Base-by-base conservation (phyloP, 2,113 vertebrate genomes). In the Chauna torquata region DNA sequence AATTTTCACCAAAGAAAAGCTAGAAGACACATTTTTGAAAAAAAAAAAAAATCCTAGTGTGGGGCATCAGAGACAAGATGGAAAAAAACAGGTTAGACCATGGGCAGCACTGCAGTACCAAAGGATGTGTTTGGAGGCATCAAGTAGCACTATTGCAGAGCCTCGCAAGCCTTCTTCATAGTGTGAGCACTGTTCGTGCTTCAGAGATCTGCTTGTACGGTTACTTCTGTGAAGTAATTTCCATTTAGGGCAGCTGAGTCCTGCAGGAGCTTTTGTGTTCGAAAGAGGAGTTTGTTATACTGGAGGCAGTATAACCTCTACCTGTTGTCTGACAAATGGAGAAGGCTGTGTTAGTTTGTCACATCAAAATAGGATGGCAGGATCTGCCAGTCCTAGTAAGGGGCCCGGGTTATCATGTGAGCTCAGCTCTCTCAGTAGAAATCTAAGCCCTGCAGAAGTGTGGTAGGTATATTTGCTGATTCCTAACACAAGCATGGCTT, bases 161-260 rank as follows among this genome's bases (percentile, higher is more conserved):
- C 19, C 20, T 4, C 2, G 6, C 13, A 8, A 30, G 24, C 17
- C 30, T 24, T 38, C 47, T 6, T 19, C 72, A 11, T 55, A 6
- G n/a, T 1, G 3, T 5, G 30, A 25, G 64, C 32, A 19, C 59
- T 3, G 11, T 4, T 19, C 16, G 3, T 13, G 2, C 6, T 15
- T 12, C 8, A 0, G 30, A 23, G 36, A 65, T 3, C 36, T 22
- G 42, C 24, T 18, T 8, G 1, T 27, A 5, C 2, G 2, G 57
- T 4, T 5, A 3, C 42, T 52, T 9, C 49, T 38, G 38, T 1
- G 2, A 32, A 50, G 20, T 3, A 7, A 14, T 16, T 16, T 45
- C 45, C 19, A 0, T 27, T 38, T 4, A 17, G 11, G 61, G 78
- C 45, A 59, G 27, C 54, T 6, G 45, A 12, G 32, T 32, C 45